These are phyloP conservation scores for Pica pica DNA, from an alignment of 2,113 vertebrate species.

Conservation along the genomic window DNA sequence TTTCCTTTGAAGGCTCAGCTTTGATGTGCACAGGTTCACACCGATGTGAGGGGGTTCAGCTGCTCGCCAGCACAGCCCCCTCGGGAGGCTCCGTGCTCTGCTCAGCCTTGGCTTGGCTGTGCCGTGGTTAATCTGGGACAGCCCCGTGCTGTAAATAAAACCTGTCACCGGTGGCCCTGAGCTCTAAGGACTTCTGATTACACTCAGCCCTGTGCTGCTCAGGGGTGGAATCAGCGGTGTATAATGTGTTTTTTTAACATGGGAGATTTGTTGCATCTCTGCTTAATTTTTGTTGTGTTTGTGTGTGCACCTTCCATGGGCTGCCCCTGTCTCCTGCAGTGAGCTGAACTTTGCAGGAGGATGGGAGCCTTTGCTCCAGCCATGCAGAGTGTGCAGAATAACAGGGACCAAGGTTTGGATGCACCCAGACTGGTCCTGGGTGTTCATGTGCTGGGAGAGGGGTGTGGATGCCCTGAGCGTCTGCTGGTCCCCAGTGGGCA, in stretches of 20 bases:
- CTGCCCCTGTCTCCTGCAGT: background rate
- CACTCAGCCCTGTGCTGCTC: background rate
- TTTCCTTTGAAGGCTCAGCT: background rate
- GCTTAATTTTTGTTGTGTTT: background rate
- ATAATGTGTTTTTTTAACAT: background rate
- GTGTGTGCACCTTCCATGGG: background rate
- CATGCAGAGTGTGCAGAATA: background rate
- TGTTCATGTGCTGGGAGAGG: background rate
- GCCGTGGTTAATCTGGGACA: background rate
- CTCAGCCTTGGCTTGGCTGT: background rate
- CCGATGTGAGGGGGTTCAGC: background rate
- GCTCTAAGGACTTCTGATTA: background rate
- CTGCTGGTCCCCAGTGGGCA: background rate
- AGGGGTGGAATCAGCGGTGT: background rate
- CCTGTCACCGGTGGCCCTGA: background rate
- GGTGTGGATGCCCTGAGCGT: background rate
- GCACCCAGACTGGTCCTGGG: background rate
- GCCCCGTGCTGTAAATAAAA: background rate
- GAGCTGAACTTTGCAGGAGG: background rate
- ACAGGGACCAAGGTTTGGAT: rapidly evolving
- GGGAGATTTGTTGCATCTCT: background rate
- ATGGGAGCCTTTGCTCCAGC: background rate
- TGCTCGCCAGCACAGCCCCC: background rate
- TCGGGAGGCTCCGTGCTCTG: background rate
- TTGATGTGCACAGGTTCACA: background rate